Conservation (phyloP, 1,140 invertebrate genomes). For the Nasonia longicornis region DNA sequence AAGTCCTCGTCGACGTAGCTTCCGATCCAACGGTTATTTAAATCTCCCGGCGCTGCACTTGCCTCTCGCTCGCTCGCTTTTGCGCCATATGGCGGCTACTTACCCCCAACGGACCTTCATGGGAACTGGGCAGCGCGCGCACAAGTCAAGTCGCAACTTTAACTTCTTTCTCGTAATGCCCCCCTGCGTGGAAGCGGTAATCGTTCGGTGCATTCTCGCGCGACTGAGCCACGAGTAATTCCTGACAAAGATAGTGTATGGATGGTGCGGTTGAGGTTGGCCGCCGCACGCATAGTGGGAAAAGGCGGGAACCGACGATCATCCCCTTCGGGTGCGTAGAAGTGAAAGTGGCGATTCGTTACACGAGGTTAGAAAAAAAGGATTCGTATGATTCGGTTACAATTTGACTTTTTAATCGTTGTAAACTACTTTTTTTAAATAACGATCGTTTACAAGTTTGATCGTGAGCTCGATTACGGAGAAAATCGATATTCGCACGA, state of each 20-base stretch:
- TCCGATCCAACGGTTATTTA: constrained; percentile 67
- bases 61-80: constrained; percentile 10
- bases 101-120: constrained; percentile 69
- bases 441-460: too few species aligned
- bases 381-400: too few species aligned
- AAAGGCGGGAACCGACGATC: too few species aligned
- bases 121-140: constrained; percentile 62
- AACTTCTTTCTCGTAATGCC: neutral
- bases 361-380: too few species aligned
- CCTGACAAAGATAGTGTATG: neutral
- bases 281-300: neutral
- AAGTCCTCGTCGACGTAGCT: constrained; percentile 31
- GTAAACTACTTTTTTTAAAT: too few species aligned
- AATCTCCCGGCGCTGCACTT: constrained; percentile 65
- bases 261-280: neutral
- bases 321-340: too few species aligned
- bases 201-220: neutral
- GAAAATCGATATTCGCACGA: too few species aligned
- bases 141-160: constrained; percentile 38
- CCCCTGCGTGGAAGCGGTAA: neutral
- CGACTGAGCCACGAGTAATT: neutral
- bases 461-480: too few species aligned
- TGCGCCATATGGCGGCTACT: constrained; percentile 61
- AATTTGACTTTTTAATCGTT: too few species aligned
- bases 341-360: too few species aligned